These are phyloP conservation scores for Siniperca obscura DNA, from an alignment of 2,797 vertebrate species.

Conservation along the genomic window DNA sequence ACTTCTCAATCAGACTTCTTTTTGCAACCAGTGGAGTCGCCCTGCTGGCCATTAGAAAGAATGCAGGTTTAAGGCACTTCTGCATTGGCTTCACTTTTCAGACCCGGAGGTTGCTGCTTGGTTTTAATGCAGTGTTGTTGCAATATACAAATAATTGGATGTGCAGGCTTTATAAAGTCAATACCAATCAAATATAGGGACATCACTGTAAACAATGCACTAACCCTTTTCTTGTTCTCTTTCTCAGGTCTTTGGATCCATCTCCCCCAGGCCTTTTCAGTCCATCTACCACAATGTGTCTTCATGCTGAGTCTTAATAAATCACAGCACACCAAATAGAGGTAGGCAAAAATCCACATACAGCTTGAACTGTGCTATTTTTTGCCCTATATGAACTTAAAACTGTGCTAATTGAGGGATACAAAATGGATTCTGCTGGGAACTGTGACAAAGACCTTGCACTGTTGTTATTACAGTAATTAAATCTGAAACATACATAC, in stretches of 20 bases:
- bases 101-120: no score
- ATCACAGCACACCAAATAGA: slow-evolving; percentile 76
- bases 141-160: neutral
- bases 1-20: no score
- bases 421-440: slow-evolving; percentile 24
- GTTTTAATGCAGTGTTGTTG: neutral
- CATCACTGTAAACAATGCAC: neutral
- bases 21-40: no score
- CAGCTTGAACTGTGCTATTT: neutral
- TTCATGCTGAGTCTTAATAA: slow-evolving; percentile 79
- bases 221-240: slow-evolving; percentile 34
- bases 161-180: neutral
- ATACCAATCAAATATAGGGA: neutral
- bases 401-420: slow-evolving; percentile 20
- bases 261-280: slow-evolving; percentile 29
- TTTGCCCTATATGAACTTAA: neutral
- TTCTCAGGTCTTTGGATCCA: slow-evolving; percentile 60
- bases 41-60: no score
- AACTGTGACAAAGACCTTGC: slow-evolving; percentile 32
- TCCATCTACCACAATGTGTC: slow-evolving; percentile 52
- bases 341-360: slow-evolving; percentile 64
- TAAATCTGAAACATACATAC: slow-evolving; percentile 41
- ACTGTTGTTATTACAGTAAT: slow-evolving; percentile 41
- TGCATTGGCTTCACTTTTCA: no score
- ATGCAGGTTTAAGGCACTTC: no score